These are phyloP conservation scores for Lasioglossum zephyrum DNA, from an alignment of 2,888 invertebrate species.

Conservation along the genomic window DNA sequence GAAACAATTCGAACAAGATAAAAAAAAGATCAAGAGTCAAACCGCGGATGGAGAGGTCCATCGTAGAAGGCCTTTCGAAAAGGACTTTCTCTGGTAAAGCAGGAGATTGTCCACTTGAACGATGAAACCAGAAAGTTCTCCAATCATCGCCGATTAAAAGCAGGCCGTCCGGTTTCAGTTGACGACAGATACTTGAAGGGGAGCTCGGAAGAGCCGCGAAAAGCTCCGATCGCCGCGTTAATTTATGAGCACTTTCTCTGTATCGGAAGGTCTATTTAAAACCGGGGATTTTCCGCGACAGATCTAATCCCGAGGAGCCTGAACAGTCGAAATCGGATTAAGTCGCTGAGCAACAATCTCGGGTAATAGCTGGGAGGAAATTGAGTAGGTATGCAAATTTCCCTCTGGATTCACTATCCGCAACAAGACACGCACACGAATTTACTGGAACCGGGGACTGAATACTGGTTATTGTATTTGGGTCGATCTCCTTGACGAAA, in stretches of 20 bases:
- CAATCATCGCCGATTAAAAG: conserved; percentile 21
- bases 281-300: conserved; percentile 21
- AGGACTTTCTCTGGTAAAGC: not conserved
- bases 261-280: conserved; percentile 38
- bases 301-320: conserved; percentile 18
- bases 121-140: conserved; percentile 7
- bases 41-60: not conserved
- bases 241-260: conserved; percentile 4
- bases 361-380: conserved; percentile 50
- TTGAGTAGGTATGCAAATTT: conserved; percentile 58
- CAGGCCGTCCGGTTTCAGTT: conserved; percentile 2
- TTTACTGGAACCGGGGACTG: conserved; percentile 4
- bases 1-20: not conserved
- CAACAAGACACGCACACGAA: conserved; percentile 14
- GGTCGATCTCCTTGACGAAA: not conserved
- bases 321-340: conserved; percentile 52
- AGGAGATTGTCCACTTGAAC: not conserved
- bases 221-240: conserved; percentile 3
- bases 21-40: not conserved
- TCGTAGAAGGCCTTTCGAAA: not conserved
- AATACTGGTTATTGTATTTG: conserved; percentile 13
- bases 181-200: not conserved
- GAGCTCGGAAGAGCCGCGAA: not conserved
- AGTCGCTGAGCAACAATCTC: conserved; percentile 53
- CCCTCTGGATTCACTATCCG: conserved; percentile 23